Conservation (phyloP, 2,888 invertebrate genomes). For the Lymantria monacha region DNA sequence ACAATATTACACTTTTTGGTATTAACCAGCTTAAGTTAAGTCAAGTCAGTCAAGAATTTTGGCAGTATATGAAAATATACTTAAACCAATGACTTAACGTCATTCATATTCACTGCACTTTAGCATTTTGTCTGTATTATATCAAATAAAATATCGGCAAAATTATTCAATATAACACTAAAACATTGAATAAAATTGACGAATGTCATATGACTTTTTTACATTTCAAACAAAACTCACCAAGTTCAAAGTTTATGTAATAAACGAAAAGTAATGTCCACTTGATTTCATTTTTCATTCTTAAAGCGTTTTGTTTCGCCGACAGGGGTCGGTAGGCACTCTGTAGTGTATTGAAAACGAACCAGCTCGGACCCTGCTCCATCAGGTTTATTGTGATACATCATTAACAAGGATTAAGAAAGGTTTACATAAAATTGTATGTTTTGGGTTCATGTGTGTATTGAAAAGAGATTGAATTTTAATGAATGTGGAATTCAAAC, state of each 20-base stretch:
- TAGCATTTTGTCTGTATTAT: too few species aligned
- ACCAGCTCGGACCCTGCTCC: constrained; percentile 63
- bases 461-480: background rate
- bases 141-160: too few species aligned
- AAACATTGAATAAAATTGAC: too few species aligned
- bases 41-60: too few species aligned
- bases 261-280: constrained; percentile 54
- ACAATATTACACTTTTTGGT: too few species aligned
- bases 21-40: too few species aligned
- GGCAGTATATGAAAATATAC: too few species aligned
- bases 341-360: constrained; percentile 60
- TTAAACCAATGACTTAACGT: too few species aligned
- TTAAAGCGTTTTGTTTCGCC: constrained; percentile 72
- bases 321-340: constrained; percentile 68
- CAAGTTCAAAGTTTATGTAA: constrained; percentile 37
- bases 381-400: constrained; percentile 55
- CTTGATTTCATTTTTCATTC: constrained; percentile 81
- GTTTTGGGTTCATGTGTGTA: background rate
- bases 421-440: constrained; percentile 19
- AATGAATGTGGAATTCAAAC: background rate
- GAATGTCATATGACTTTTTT: too few species aligned
- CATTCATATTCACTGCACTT: too few species aligned
- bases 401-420: constrained; percentile 63
- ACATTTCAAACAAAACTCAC: too few species aligned
- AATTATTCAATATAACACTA: too few species aligned